Conservation (phyloP, 2,113 vertebrate genomes). For the Regulus satrapa region DNA sequence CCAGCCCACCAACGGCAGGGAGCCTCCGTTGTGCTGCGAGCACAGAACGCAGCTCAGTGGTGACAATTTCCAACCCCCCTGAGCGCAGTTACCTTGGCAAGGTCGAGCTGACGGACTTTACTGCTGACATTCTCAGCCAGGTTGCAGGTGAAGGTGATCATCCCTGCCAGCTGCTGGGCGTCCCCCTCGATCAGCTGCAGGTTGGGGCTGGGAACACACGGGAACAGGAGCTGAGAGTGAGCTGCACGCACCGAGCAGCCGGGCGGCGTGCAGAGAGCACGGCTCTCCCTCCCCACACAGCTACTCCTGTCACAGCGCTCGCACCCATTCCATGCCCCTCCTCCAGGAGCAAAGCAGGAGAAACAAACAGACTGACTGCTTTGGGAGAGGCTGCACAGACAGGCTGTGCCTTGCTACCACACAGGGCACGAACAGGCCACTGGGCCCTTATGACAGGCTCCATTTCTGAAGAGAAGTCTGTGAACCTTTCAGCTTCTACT, state of each 20-base stretch:
- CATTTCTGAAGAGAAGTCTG: background rate
- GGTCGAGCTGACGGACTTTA: slow-evolving; percentile 95
- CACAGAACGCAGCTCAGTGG: background rate
- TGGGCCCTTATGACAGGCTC: background rate
- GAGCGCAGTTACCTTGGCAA: slow-evolving; percentile 84
- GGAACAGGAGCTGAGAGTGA: background rate
- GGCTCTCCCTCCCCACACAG: background rate
- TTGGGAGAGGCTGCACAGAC: background rate
- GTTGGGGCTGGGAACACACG: slow-evolving; percentile 79
- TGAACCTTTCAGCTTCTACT: background rate
- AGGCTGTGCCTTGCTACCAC: background rate
- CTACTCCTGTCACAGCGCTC: background rate
- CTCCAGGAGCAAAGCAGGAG: background rate
- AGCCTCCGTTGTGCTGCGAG: background rate
- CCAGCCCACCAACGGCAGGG: background rate
- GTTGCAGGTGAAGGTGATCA: slow-evolving; percentile 96
- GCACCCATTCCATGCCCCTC: background rate
- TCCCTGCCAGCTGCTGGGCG: slow-evolving; percentile 91
- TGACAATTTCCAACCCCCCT: background rate
- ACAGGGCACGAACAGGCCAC: accelerated
- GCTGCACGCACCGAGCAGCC: accelerated
- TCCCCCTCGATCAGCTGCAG: slow-evolving; percentile 95
- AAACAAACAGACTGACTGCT: background rate
- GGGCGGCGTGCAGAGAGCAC: background rate
- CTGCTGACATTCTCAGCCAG: slow-evolving; percentile 95